Conservation (phyloP, 2,888 invertebrate species). For the Seira musarum region DNA sequence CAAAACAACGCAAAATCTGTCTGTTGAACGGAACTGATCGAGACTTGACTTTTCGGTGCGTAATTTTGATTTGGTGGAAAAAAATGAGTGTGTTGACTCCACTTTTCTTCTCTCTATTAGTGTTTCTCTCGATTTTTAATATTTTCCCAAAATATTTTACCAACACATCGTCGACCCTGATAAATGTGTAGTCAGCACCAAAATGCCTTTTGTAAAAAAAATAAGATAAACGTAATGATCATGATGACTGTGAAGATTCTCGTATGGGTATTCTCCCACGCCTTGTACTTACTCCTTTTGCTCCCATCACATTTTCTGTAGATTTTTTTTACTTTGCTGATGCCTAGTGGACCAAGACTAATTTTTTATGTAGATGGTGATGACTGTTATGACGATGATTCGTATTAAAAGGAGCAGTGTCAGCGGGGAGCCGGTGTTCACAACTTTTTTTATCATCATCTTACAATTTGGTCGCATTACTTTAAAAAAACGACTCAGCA, state of each 20-base stretch:
- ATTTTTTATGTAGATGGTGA: constrained; percentile 37
- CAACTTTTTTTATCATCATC: constrained; percentile 25
- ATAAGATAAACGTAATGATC: constrained; percentile 23
- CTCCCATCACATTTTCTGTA: background rate
- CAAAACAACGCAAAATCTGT: too few relatives aligned
- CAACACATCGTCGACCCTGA: background rate
- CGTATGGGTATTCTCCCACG: constrained; percentile 51
- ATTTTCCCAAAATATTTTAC: background rate
- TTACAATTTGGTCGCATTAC: background rate
- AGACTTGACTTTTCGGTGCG: background rate
- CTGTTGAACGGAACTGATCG: too few relatives aligned
- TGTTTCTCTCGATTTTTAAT: too few relatives aligned
- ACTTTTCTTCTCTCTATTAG: too few relatives aligned
- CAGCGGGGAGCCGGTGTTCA: constrained; percentile 47
- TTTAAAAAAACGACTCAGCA: background rate
- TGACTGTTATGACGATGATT: background rate
- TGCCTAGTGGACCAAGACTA: constrained; percentile 60
- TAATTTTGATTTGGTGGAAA: background rate
- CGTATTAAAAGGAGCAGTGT: constrained; percentile 35
- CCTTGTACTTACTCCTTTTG: constrained; percentile 12
- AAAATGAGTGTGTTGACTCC: background rate
- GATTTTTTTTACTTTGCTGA: constrained; percentile 19
- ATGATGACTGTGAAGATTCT: constrained; percentile 34
- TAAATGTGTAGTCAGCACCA: background rate
- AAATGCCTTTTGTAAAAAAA: background rate